phyloP scores from a whole-genome alignment of 2,888 invertebrate genomes.

The Pteria penguin region DNA sequence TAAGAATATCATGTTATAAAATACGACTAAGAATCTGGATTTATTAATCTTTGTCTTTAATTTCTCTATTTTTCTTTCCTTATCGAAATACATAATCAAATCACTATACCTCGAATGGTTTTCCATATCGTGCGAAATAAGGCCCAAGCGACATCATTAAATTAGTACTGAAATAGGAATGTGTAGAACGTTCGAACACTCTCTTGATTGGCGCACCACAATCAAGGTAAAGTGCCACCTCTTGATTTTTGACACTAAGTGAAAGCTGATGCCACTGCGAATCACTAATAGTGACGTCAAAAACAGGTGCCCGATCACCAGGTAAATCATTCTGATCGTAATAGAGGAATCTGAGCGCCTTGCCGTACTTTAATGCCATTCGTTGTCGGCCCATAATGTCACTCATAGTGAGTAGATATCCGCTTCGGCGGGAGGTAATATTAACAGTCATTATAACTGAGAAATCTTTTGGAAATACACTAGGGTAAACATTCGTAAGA shows the following conservation, averaged over 20 bases:
- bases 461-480: constrained; percentile 67
- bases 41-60: neutral
- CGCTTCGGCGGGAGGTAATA: constrained; percentile 48
- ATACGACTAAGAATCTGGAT: neutral
- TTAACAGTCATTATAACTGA: constrained; percentile 65
- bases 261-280: constrained; percentile 69
- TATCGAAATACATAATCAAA: no score
- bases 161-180: constrained; percentile 20
- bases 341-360: constrained; percentile 46
- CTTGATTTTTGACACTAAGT: constrained; percentile 57
- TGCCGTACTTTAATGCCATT: constrained; percentile 58
- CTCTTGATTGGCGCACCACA: constrained; percentile 60
- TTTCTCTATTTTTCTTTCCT: no score
- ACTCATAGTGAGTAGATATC: constrained; percentile 70
- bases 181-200: constrained; percentile 28
- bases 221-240: constrained; percentile 63
- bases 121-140: constrained; percentile 64
- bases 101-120: constrained; percentile 67
- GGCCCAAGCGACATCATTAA: constrained; percentile 70
- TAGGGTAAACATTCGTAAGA: constrained; percentile 60
- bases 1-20: no score
- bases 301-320: constrained; percentile 49
- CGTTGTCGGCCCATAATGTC: constrained; percentile 64
- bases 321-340: constrained; percentile 50
- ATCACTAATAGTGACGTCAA: constrained; percentile 58